Percentiles rank a stretch among this genome's conserved stretches.
Conservation (phyloP, 2,888 invertebrate species). For the Lasioglossum morio region DNA sequence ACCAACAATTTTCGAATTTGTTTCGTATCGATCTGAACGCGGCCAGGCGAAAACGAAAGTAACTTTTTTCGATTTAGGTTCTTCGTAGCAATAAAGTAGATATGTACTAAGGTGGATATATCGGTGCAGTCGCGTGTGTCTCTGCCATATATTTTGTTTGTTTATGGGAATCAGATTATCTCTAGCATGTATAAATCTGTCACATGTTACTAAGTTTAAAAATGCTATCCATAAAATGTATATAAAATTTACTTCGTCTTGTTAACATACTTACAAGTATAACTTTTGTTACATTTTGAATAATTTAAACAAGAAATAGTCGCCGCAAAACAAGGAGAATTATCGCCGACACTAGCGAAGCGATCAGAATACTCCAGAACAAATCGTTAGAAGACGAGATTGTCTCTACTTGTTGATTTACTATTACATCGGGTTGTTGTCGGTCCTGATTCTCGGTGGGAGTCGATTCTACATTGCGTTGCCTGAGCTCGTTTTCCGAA, state of each 20-base stretch:
- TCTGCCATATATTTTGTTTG: conserved; percentile 51
- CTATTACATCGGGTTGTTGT: conserved; percentile 81
- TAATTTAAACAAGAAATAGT: conserved; percentile 84
- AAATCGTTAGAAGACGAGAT: conserved; percentile 85
- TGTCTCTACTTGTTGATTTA: conserved; percentile 78
- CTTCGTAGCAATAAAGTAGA: conserved; percentile 49
- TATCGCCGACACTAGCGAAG: conserved; percentile 85
- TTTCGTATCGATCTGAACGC: neutral
- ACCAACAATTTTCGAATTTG: conserved; percentile 8
- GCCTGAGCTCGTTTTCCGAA: conserved; percentile 75
- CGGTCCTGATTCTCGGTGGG: conserved; percentile 67
- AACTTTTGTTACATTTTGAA: conserved; percentile 55
- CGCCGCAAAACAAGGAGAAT: conserved; percentile 85
- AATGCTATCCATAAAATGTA: conserved; percentile 73
- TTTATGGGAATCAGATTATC: conserved; percentile 44
- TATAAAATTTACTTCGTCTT: conserved; percentile 75
- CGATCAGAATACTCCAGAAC: conserved; percentile 85
- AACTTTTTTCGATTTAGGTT: conserved; percentile 16
- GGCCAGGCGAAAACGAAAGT: neutral
- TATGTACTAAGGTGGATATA: conserved; percentile 59
- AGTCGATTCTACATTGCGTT: conserved; percentile 72
- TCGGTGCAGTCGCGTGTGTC: conserved; percentile 47
- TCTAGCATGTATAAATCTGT: conserved; percentile 53
- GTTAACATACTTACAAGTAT: conserved; percentile 68
- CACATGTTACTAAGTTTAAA: conserved; percentile 61